These are phyloP conservation scores for Tetrao urogallus DNA, from an alignment of 2,113 vertebrate species.

Conservation along the genomic window DNA sequence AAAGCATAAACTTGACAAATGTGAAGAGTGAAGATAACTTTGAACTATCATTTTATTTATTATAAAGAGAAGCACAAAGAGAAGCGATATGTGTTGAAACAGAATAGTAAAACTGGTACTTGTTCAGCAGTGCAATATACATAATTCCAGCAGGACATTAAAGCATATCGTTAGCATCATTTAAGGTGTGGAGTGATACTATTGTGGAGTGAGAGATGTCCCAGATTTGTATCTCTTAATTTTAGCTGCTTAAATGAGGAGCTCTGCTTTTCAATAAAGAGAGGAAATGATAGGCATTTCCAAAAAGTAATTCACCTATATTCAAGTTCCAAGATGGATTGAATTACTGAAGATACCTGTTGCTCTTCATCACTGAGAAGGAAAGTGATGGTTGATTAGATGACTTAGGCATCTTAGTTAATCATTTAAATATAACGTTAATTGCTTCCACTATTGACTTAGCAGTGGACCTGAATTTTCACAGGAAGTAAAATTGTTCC, in stretches of 20 bases:
- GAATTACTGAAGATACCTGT: not conserved
- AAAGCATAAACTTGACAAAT: not conserved
- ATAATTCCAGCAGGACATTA: not conserved
- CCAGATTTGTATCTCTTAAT: not conserved
- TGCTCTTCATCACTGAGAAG: not conserved
- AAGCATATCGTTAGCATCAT: not conserved
- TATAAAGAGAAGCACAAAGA: not conserved
- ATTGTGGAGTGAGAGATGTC: not conserved
- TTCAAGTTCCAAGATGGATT: not conserved
- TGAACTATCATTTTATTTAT: not conserved
- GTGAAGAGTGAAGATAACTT: not conserved
- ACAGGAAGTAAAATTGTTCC: not conserved
- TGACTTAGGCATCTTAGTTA: not conserved
- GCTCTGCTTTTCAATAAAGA: not conserved
- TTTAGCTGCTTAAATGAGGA: not conserved
- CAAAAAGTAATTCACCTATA: not conserved
- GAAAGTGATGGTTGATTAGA: not conserved
- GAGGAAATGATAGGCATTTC: slow-evolving; percentile 16
- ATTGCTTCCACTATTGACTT: not conserved
- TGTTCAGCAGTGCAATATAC: not conserved
- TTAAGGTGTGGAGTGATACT: not conserved
- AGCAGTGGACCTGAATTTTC: not conserved
- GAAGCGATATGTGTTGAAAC: not conserved
- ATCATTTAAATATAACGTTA: not conserved
- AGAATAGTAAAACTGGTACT: not conserved